A percentile compares a stretch with the other conserved stretches of the same genome.
These are phyloP conservation scores for Sympetrum striolatum DNA, from an alignment of 2,888 invertebrate genomes.

Conservation along the genomic window DNA sequence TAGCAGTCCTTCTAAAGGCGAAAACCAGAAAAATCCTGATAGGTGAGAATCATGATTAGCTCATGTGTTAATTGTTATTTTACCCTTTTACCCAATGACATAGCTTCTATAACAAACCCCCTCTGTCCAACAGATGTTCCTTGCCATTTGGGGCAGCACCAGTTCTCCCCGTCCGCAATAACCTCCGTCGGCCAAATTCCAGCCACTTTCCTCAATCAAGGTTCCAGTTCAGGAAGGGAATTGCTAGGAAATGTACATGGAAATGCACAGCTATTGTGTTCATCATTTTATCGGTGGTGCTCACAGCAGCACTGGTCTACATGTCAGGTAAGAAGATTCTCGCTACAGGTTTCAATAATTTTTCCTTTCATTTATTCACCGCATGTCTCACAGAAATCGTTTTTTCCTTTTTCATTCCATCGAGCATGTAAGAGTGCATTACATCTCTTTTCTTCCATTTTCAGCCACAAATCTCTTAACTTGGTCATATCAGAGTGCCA, in stretches of 20 bases:
- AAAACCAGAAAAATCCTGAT: conserved; percentile 63
- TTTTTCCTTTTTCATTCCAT: conserved; percentile 43
- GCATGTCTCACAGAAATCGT: background rate
- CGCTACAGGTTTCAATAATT: background rate
- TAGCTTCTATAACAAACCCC: background rate
- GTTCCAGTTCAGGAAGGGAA: conserved; percentile 86
- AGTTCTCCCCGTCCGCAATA: conserved; percentile 77
- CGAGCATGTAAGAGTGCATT: conserved; percentile 31
- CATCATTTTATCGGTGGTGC: conserved; percentile 81
- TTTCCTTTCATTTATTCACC: background rate
- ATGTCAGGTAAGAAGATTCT: conserved; percentile 76
- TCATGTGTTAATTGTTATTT: background rate
- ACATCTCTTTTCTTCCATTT: conserved; percentile 54
- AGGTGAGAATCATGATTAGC: conserved; percentile 57
- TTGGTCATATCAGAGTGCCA: conserved; percentile 84
- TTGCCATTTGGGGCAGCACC: conserved; percentile 70
- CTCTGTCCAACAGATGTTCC: conserved; percentile 62
- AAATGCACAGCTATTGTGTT: conserved; percentile 89
- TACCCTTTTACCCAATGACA: background rate
- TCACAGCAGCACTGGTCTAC: conserved; percentile 84
- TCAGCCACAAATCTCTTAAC: conserved; percentile 82
- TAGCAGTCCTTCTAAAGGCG: conserved; percentile 84
- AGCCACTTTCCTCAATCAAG: conserved; percentile 72
- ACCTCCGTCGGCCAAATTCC: conserved; percentile 70
- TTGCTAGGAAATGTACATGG: conserved; percentile 88